These are phyloP conservation scores for Dreissena rostriformis DNA, from an alignment of 1,140 invertebrate species.

Conservation along the genomic window DNA sequence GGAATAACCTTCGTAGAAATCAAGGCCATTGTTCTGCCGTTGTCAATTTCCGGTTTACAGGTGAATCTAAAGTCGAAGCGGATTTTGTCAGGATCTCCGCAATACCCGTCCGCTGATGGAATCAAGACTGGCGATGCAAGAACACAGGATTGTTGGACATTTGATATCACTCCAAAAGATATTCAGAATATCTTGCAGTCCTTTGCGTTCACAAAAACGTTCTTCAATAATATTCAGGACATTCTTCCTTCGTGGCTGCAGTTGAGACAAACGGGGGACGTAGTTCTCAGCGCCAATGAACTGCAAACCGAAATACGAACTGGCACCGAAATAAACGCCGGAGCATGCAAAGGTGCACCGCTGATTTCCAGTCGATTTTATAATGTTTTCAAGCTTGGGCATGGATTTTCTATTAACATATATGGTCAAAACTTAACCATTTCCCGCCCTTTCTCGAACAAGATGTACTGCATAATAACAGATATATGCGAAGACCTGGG, in stretches of 20 bases:
- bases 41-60: conserved; percentile 31
- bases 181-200: conserved; percentile 28
- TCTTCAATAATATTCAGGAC: conserved; percentile 31
- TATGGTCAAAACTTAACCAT: conserved; percentile 28
- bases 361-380: conserved; percentile 12
- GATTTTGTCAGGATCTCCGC: conserved; percentile 18
- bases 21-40: conserved; percentile 23
- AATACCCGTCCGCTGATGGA: neutral
- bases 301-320: conserved; percentile 18
- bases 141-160: conserved; percentile 11
- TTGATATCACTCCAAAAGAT: conserved; percentile 11
- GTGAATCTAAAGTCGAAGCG: neutral
- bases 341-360: conserved; percentile 33
- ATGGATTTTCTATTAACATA: conserved; percentile 15
- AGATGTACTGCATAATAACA: conserved; percentile 23
- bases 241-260: conserved; percentile 27
- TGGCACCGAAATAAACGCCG: neutral
- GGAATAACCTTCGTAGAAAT: conserved; percentile 43
- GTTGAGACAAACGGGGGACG: conserved; percentile 18
- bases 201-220: conserved; percentile 17
- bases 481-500: conserved; percentile 43
- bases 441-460: neutral
- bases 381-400: conserved; percentile 24
- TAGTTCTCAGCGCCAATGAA: conserved; percentile 13
- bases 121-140: neutral